Conservation (phyloP, 1,140 invertebrate species). For the Mercenaria mercenaria region DNA sequence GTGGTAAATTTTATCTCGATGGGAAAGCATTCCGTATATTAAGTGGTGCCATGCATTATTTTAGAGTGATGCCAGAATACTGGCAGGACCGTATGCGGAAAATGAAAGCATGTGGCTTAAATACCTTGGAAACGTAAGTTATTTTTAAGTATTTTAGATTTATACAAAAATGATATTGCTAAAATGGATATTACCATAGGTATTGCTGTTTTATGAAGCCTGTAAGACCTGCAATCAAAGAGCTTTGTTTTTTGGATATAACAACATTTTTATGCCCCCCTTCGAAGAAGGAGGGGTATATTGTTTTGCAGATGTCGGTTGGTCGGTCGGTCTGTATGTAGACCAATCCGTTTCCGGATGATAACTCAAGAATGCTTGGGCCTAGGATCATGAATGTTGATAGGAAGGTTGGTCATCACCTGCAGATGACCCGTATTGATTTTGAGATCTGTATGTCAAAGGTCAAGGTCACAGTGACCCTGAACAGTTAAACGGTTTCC, state of each 20-base stretch:
- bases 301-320: too few relatives aligned
- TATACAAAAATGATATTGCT: not conserved
- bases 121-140: constrained; percentile 87
- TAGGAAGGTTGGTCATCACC: too few relatives aligned
- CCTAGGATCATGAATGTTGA: too few relatives aligned
- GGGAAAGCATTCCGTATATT: constrained; percentile 81
- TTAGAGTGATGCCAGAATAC: constrained; percentile 86
- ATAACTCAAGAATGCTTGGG: too few relatives aligned
- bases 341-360: too few relatives aligned
- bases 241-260: not conserved
- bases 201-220: not conserved
- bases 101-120: constrained; percentile 87
- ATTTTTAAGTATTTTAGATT: not conserved
- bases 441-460: too few relatives aligned
- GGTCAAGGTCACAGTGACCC: too few relatives aligned
- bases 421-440: too few relatives aligned
- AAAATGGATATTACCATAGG: not conserved
- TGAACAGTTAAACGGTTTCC: too few relatives aligned
- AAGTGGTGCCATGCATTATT: constrained; percentile 88
- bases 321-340: too few relatives aligned
- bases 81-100: constrained; percentile 88
- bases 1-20: constrained; percentile 80
- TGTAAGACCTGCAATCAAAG: not conserved
- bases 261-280: too few relatives aligned
- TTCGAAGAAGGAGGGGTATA: too few relatives aligned